Evolutionary conservation across 1,140 invertebrate genomes (phyloP), one percentile per base, ranked within the genome.

Genomic region (Anoplophora glabripennis): DNA sequence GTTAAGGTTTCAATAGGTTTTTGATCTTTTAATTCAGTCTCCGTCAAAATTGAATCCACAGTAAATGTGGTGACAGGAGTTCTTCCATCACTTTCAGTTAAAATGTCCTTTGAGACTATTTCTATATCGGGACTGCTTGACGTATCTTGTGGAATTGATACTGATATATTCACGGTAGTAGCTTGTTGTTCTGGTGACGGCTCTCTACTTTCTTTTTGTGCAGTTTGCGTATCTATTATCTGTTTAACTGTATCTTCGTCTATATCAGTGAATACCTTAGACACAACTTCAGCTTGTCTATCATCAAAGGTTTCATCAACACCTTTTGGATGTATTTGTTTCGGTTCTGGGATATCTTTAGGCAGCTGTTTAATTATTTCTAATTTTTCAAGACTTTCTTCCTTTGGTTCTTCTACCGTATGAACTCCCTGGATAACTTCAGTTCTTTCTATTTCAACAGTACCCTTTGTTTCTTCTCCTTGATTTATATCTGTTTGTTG

Each of bases 191-290:
- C 14, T n/a, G 18, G 14, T 4, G 37, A 15, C 5, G 40, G 8
- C 10, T 38, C 8, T 15, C 18, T 35, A 14, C 18, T 21, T 35
- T 45, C 44, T 15, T 54, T 54, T 5, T 11, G 7, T 44, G 12
- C 21, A 33, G 15, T 53, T 28, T 17, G 4, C 1, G 21, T 28
- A 4, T 37, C 21, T 60, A 59, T 63, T 57, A 60, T 42, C 35
- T 64, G 57, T 14, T 63, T 64, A 8, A 71, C 53, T 53, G 67
- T 67, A 33, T 68, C 65, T 53, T 69, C 58, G 49, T 65, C 61
- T 7, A 73, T 53, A 57, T 72, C 68, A 4, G 71, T 73, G 5
- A 70, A 59, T 38, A 72, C 58, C 61, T 71, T 71, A 21, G 65
- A 63, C 8, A 65, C 41, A 37, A 71, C 67, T 35, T 53, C 57